Evolutionary conservation across 2,888 invertebrate genomes (phyloP).

Genomic region (Troglohyphantes excavatus): DNA sequence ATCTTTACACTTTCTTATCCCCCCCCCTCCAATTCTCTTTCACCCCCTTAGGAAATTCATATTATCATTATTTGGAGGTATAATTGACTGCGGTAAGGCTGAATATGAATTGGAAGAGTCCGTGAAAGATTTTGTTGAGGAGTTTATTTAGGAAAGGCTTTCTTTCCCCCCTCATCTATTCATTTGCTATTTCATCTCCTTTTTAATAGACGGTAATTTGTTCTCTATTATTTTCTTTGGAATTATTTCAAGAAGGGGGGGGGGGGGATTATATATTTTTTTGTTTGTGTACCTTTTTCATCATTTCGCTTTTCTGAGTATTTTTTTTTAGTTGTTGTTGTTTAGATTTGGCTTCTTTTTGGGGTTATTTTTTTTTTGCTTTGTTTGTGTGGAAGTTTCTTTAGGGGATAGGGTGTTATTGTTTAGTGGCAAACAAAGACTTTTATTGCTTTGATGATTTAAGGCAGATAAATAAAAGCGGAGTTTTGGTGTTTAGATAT

Average conservation of each 20-base stretch:
- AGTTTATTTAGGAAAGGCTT: slow-evolving; percentile 33
- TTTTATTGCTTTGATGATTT: slow-evolving; percentile 11
- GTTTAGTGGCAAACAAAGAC: slow-evolving; percentile 41
- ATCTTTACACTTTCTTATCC: slow-evolving; percentile 34
- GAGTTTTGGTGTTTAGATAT: slow-evolving; percentile 14
- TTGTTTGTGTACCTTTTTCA: neutral
- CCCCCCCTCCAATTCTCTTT: neutral
- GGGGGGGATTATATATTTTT: slow-evolving; percentile 14
- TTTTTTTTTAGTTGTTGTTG: neutral
- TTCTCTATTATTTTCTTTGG: slow-evolving; percentile 19
- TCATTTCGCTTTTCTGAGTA: slow-evolving; percentile 19
- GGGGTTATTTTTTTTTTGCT: neutral
- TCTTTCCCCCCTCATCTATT: slow-evolving; percentile 66
- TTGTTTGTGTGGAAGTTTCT: neutral
- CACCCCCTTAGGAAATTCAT: slow-evolving; percentile 36
- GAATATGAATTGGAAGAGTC: slow-evolving; percentile 62
- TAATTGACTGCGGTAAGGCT: slow-evolving; percentile 60
- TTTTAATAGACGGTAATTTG: slow-evolving; percentile 36
- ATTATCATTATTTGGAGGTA: slow-evolving; percentile 71
- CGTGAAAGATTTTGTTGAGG: slow-evolving; percentile 23
- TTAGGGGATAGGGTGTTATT: slow-evolving; percentile 14
- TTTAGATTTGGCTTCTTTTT: slow-evolving; percentile 1
- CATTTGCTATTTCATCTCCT: slow-evolving; percentile 68
- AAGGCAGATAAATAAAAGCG: slow-evolving; percentile 1
- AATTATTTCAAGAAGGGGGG: neutral